phyloP scores from a whole-genome alignment of 2,113 vertebrate genomes.

The Neotoma lepida region DNA sequence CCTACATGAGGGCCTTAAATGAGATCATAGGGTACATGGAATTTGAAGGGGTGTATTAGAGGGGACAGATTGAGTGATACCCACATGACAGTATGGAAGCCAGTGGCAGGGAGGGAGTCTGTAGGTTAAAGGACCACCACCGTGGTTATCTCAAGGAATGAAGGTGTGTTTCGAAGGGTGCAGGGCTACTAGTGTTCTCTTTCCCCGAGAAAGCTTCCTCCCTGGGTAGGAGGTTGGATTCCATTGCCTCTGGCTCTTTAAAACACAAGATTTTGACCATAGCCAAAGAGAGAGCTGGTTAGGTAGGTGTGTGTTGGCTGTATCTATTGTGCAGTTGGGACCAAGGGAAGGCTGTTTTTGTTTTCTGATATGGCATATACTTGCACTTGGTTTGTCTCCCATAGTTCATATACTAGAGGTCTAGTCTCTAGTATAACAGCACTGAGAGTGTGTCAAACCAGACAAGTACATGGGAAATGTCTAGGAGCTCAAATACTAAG shows the following conservation, averaged over 20 bases:
- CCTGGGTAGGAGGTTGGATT: background rate
- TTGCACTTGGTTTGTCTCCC: background rate
- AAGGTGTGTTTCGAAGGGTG: background rate
- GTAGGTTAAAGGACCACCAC: fast-evolving
- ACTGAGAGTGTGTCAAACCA: background rate
- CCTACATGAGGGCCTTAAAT: background rate
- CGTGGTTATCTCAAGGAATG: fast-evolving
- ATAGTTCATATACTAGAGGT: background rate
- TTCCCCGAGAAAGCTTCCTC: background rate
- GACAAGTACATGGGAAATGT: too few relatives aligned
- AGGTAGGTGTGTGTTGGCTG: background rate
- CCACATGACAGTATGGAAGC: fast-evolving
- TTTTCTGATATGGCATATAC: background rate
- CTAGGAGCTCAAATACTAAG: background rate
- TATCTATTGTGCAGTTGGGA: background rate
- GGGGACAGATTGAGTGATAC: too few relatives aligned
- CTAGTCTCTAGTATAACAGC: background rate
- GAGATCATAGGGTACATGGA: background rate
- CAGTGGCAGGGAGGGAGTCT: fast-evolving
- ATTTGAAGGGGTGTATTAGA: background rate
- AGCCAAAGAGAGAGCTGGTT: background rate
- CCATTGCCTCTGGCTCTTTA: background rate
- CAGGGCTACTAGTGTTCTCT: fast-evolving
- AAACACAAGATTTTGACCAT: background rate
- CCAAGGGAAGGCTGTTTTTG: background rate